Conservation (phyloP, 2,113 vertebrate genomes). For the Sphyrna mokarran region DNA sequence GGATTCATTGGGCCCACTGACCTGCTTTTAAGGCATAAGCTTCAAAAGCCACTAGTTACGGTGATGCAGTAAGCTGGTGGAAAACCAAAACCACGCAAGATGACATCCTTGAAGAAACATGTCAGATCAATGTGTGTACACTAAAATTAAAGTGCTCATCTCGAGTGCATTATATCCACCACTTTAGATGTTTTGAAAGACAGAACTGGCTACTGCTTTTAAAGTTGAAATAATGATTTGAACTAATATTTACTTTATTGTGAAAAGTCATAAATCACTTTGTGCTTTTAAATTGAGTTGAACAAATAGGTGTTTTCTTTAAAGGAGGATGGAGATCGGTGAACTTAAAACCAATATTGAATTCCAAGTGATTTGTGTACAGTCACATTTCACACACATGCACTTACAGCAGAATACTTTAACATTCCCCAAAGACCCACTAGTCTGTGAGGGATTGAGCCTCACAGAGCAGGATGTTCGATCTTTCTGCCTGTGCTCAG, state of each 20-base stretch:
- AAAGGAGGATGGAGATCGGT: not conserved
- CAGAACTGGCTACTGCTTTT: not conserved
- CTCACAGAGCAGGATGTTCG: not conserved
- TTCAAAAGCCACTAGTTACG: not conserved
- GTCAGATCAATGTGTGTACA: not conserved
- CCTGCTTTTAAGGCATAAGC: not conserved
- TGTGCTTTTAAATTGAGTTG: not conserved
- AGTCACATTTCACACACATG: not conserved
- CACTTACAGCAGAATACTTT: not conserved
- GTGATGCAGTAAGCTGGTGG: not conserved
- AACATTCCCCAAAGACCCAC: not conserved
- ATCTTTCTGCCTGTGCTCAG: not conserved
- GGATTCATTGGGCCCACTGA: not conserved
- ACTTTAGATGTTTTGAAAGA: not conserved
- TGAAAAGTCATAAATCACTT: not conserved
- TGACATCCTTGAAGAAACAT: not conserved
- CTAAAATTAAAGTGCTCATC: not conserved
- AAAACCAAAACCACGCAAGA: not conserved
- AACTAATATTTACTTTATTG: not conserved
- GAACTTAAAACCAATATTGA: not conserved
- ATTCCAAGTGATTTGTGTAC: not conserved
- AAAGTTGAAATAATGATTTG: not conserved
- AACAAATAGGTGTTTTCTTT: not conserved
- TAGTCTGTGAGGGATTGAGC: not conserved
- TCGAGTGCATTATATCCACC: not conserved